A percentile compares a stretch with the other conserved stretches of the same genome.
phyloP scores from a whole-genome alignment of 2,797 vertebrate genomes.

The Cetoscarus ocellatus region DNA sequence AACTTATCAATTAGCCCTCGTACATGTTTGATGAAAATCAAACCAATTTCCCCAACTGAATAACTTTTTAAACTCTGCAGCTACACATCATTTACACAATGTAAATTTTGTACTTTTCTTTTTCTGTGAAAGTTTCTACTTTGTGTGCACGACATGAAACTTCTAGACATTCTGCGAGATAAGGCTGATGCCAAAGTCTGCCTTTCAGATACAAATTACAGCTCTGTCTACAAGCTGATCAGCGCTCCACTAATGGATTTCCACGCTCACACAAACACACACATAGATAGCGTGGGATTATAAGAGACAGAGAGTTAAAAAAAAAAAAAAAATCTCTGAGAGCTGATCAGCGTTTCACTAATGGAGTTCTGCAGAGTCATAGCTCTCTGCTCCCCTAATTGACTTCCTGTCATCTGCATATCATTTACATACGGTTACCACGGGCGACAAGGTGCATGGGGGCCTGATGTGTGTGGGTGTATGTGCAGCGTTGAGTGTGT shows the following conservation, averaged over 20 bases:
- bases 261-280: slow-evolving; percentile 6
- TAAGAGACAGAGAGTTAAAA: slow-evolving; percentile 5
- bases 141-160: background rate
- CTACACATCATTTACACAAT: background rate
- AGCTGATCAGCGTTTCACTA: slow-evolving; percentile 64
- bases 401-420: slow-evolving; percentile 77
- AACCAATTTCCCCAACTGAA: no score
- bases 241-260: slow-evolving; percentile 25
- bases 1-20: no score
- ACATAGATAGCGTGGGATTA: background rate
- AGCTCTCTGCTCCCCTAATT: slow-evolving; percentile 71
- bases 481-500: slow-evolving; percentile 16
- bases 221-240: slow-evolving; percentile 22
- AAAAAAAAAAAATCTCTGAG: slow-evolving; percentile 11
- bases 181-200: background rate
- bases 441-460: slow-evolving; percentile 46
- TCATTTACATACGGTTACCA: slow-evolving; percentile 76
- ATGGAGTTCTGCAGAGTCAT: slow-evolving; percentile 72
- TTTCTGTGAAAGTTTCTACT: background rate
- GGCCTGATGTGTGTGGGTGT: slow-evolving; percentile 16
- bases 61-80: no score
- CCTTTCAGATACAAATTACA: slow-evolving; percentile 4
- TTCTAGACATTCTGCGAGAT: background rate
- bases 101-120: background rate
- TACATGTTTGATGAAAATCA: no score